Conservation (phyloP, 2,888 invertebrate genomes). For the Thereva unica region DNA sequence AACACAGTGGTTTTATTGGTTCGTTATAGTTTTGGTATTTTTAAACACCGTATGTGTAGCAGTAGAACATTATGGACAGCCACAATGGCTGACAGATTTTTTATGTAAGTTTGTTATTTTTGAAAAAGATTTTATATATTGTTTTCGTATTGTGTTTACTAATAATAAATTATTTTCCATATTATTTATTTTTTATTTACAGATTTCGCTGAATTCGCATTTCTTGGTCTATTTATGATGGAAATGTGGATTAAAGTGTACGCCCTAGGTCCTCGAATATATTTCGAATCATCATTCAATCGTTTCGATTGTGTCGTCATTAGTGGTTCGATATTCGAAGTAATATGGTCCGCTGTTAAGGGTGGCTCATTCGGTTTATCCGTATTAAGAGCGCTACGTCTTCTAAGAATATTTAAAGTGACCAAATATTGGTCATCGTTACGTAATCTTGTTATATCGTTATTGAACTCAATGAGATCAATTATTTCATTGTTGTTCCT, state of each 20-base stretch:
- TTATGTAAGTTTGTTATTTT: constrained; percentile 86
- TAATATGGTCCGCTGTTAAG: constrained; percentile 94
- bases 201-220: constrained; percentile 97
- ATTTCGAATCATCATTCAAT: constrained; percentile 99
- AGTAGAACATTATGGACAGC: constrained; percentile 97
- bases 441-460: constrained; percentile 96
- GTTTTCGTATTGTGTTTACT: constrained; percentile 10
- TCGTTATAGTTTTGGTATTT: constrained; percentile 98
- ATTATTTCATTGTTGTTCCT: constrained; percentile 98
- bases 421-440: constrained; percentile 98
- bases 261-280: constrained; percentile 94
- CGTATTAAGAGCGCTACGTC: constrained; percentile 93
- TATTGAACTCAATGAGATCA: constrained; percentile 98
- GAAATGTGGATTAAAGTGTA: constrained; percentile 99
- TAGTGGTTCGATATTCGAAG: constrained; percentile 97
- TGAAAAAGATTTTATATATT: constrained; percentile 21
- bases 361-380: constrained; percentile 97
- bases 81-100: constrained; percentile 90
- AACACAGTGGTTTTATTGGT: constrained; percentile 99
- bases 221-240: constrained; percentile 96
- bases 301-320: constrained; percentile 99
- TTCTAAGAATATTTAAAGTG: constrained; percentile 96
- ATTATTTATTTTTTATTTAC: constrained; percentile 54
- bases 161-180: constrained; percentile 34
- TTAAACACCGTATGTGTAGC: constrained; percentile 99